Base-by-base conservation (phyloP, 1,140 invertebrate genomes). In the Drosophila watanabei region DNA sequence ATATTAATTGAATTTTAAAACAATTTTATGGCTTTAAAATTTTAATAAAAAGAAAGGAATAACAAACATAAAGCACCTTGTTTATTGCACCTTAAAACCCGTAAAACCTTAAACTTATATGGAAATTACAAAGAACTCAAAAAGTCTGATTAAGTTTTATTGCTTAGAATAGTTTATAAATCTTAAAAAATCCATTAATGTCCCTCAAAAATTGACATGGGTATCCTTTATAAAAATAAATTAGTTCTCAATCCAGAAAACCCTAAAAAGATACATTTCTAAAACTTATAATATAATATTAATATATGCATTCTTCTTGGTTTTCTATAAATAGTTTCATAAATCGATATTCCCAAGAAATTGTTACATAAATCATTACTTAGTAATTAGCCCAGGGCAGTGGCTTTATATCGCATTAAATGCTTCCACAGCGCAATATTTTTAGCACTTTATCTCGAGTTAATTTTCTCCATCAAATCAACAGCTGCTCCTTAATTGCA, bases 401-500 rank as follows among this genome's bases (percentile, higher is more conserved):
- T 24, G 14, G 33, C 20, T 24, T n/a, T 13, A n/a, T 39, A 28
- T 39, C 35, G 24, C 16, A 33, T 30, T 2, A 5, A 35, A 18
- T 43, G 4, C 28, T 11, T 30, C 16, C 14, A 5, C 24, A 14
- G 5, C 20, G 28, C 37, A 28, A 66, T 66, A 66, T 28, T 32
- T 56, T 68, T 52, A 68, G 63, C 64, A 61, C 46, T 35, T 32
- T 14, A 41, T 32, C 32, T 11, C 24, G 32, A 72, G 30, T 45
- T 30, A 33, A 68, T 14, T 49, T 69, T 33, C 28, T 13, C 28
- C 68, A 49, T 18, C 16, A 61, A 60, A 61, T 60, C 56, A 35
- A 77, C 73, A 77, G 41, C 48, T 78, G 62, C 37, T 13, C 39
- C 14, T 56, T 62, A 56, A 54, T 62, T 51, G 49, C 70, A 57